Conservation (phyloP, 2,113 vertebrate genomes). For the Puntigrus tetrazona region DNA sequence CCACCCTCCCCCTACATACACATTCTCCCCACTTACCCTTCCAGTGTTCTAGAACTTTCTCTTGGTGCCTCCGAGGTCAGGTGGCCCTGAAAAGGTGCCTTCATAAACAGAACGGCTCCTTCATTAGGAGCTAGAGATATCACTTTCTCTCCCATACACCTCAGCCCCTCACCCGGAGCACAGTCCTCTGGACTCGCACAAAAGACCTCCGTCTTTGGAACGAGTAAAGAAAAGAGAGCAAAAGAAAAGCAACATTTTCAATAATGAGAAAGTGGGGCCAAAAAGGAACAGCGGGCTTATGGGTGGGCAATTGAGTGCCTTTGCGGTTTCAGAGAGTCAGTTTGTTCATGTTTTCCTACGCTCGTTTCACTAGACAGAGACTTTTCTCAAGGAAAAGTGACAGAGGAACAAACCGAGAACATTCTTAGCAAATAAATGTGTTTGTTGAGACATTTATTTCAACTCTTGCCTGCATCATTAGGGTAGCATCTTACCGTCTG, state of each 20-base stretch:
- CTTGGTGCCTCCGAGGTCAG: conserved; percentile 71
- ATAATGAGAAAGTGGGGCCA: conserved; percentile 48
- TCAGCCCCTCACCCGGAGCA: conserved; percentile 47
- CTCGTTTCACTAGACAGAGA: conserved; percentile 4
- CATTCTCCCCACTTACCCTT: conserved; percentile 50
- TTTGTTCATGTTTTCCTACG: conserved; percentile 17
- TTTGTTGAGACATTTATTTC: conserved; percentile 51
- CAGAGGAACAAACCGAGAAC: background rate
- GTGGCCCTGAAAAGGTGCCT: conserved; percentile 69
- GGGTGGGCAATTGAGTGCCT: conserved; percentile 16
- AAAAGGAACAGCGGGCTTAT: conserved; percentile 34
- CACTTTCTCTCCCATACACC: conserved; percentile 68
- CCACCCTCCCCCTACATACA: conserved; percentile 46
- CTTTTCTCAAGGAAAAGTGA: conserved; percentile 29
- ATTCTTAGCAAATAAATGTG: conserved; percentile 43
- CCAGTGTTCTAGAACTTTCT: conserved; percentile 56
- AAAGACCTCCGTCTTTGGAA: conserved; percentile 63
- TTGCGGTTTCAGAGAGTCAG: conserved; percentile 15
- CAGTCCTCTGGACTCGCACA: conserved; percentile 60
- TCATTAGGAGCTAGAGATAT: conserved; percentile 71
- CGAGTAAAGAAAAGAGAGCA: conserved; percentile 54
- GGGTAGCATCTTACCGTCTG: conserved; percentile 56
- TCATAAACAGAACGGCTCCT: conserved; percentile 67
- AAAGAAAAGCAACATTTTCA: conserved; percentile 60
- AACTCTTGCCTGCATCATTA: conserved; percentile 50